Base-by-base conservation (phyloP, 2,797 vertebrate genomes). In the Acanthiza pusilla region DNA sequence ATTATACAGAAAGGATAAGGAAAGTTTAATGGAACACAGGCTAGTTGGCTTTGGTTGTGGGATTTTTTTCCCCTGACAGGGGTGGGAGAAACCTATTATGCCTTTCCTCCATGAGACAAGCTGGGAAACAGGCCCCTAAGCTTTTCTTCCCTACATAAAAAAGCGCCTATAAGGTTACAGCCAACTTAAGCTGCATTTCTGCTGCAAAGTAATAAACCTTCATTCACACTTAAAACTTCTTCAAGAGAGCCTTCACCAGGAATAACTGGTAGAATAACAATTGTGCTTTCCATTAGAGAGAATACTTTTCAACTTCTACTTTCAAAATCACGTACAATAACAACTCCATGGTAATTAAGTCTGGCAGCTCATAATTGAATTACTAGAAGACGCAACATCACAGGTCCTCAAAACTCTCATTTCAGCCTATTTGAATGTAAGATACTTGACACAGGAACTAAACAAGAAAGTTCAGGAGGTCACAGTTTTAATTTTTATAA, bases 341-440 rank as follows among this genome's bases (percentile, higher is more conserved):
- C 89, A 87, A 73, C 63, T 82, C 76, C 4, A 22, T 61, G 43
- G 88, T 89, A 96, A 96, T 94, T 83, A 96, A 91, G 77, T 65
- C 68, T 93, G 87, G 89, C 73, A 96, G 85, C 22, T 93, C 80
- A 47, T 91, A 95, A 96, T 16, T 81, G 76, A 95, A 96, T 88
- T 92, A 65, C 93, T 94, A 72, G 61, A 92, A 96, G 67, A 95
- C 43, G 92, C 92, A 92, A 91, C 79, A 78, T 68, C 88, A 88
- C 45, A 92, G 68, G 63, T 86, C 67, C 84, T 91, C 87, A 74
- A 95, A 91, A 83, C 13, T 45, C 62, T 55, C 30, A 53, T 62
- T 89, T 75, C 66, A 75, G 29, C 8, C 43, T 73, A 20, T 67
- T 90, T 88, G 61, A 92, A 51, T 32, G 6, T 38, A 88, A 93